Evolutionary conservation across 1,140 invertebrate species (phyloP), one percentile per base, ranked within the genome.

Genomic region (Steinernema khuongi): DNA sequence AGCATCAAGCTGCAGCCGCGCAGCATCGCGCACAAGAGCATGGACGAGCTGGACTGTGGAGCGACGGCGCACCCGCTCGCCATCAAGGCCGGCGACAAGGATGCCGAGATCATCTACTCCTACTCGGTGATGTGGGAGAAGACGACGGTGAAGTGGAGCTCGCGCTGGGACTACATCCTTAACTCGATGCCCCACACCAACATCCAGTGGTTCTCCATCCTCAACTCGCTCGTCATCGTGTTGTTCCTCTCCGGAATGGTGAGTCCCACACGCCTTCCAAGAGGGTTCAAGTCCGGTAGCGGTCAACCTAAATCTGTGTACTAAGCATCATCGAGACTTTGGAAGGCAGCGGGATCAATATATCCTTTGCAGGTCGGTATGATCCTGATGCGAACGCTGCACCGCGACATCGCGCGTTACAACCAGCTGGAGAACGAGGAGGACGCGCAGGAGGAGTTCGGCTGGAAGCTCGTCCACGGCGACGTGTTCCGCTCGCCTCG

Each of bases 101-200:
- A 87, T 60, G 86, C 94, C 26, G 86, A 87, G 18, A 90, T 98
- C 30, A 89, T 88, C 0, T 98, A 97, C 85, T 91, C 93, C 0
- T 99, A 97, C 86, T 91, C 91, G 22, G 90, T 97, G 0, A 90
- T 86, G 41, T 98, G 93, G 87, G 87, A 90, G 88, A 88, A 85
- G 91, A 96, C 84, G 90, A 93, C 90, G 1, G 91, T 96, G 1
- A 96, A 96, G 87, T 99, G 96, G 96, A 96, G 94, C 0, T 97
- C 94, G 0, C 89, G 96, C 81, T 99, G 96, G 96, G 96, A 99
- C 88, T 99, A 99, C 85, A 96, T 99, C 77, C 87, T 99, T 66
- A 94, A 97, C 86, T 96, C 94, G 0, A 96, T 96, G 91, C 94
- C 94, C 0, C 94, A 97, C 82, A 94, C 94, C 0, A 97, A 98